Evolutionary conservation across 2,113 vertebrate species (phyloP).

Genomic region (human (Homo sapiens)): GRCh38 chr12:84764001-84764500

Average conservation of each 20-base stretch:
- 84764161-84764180: slow-evolving; percentile 16
- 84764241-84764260: background rate
- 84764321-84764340: background rate
- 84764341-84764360: background rate
- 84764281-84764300: background rate
- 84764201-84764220: background rate
- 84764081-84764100: background rate
- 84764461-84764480: background rate
- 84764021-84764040: background rate
- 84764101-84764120: background rate
- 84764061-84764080: background rate
- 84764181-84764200: background rate
- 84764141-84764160: background rate
- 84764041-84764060: background rate
- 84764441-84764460: background rate
- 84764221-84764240: background rate
- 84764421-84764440: background rate
- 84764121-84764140: background rate
- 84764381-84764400: background rate
- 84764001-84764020: background rate
- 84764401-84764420: background rate
- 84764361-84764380: background rate
- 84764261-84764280: background rate
- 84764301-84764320: background rate
- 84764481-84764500: background rate